Conservation (phyloP, 2,888 invertebrate genomes). For the Apamea sordens region DNA sequence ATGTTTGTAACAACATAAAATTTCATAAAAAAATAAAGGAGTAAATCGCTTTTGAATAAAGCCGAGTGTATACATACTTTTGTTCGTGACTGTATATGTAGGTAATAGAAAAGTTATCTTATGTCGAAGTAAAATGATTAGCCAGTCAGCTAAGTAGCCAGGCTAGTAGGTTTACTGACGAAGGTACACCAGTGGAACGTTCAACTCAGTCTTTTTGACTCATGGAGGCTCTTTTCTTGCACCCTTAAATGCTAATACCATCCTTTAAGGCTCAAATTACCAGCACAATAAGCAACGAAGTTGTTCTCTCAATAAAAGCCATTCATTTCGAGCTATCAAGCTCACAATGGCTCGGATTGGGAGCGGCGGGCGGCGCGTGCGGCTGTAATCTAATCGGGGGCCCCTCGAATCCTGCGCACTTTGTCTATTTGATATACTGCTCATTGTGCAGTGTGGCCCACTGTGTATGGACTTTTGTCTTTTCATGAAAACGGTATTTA, state of each 20-base stretch:
- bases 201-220: background rate
- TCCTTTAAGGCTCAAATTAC: background rate
- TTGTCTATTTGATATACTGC: conserved; percentile 55
- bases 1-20: too few relatives aligned
- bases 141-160: background rate
- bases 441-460: conserved; percentile 48
- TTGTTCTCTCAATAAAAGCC: conserved; percentile 32
- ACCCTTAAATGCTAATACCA: background rate
- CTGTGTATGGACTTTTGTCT: conserved; percentile 21
- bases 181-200: background rate
- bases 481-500: conserved; percentile 17
- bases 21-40: too few relatives aligned
- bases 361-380: conserved; percentile 55
- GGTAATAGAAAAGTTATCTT: background rate
- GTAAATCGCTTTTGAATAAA: too few relatives aligned
- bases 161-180: background rate
- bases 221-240: background rate
- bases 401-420: conserved; percentile 65
- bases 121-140: background rate
- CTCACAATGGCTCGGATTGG: conserved; percentile 59
- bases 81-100: too few relatives aligned
- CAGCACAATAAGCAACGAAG: conserved; percentile 6
- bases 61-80: too few relatives aligned
- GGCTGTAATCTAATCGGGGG: conserved; percentile 70
- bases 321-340: conserved; percentile 50